A percentile compares a stretch with the other conserved stretches of the same genome.
Evolutionary conservation across 2,113 vertebrate genomes (phyloP).

Genomic region (Oncorhynchus nerka): DNA sequence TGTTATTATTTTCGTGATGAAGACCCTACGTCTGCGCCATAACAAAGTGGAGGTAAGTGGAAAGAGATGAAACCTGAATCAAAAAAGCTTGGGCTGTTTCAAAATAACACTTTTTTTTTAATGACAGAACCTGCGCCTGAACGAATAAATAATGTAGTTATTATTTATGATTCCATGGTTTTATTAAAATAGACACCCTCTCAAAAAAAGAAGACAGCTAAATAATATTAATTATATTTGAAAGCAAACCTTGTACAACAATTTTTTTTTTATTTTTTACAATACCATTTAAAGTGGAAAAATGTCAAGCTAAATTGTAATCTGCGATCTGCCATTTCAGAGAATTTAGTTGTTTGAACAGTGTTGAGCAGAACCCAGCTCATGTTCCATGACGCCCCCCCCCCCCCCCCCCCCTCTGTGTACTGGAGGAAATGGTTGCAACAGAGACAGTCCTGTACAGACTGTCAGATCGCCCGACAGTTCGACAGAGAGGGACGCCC

Average conservation of each 20-base stretch:
- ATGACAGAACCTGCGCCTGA: too few relatives aligned
- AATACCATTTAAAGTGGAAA: conserved; percentile 37
- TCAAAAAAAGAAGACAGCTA: too few relatives aligned
- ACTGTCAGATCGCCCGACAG: conserved; percentile 45
- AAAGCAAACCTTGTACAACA: conserved; percentile 8
- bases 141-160: too few relatives aligned
- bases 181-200: too few relatives aligned
- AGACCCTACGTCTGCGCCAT: too few relatives aligned
- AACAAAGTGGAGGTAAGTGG: too few relatives aligned
- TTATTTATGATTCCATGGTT: too few relatives aligned
- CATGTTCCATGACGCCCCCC: conserved; percentile 65
- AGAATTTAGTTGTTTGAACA: conserved; percentile 60
- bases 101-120: too few relatives aligned
- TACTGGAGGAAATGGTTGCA: conserved; percentile 70
- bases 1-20: too few relatives aligned
- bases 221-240: neutral
- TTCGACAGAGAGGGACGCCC: conserved; percentile 26
- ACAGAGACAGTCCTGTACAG: conserved; percentile 49
- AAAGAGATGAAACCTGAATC: too few relatives aligned
- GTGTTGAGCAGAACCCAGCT: conserved; percentile 40
- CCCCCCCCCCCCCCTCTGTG: neutral
- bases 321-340: conserved; percentile 66
- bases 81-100: too few relatives aligned
- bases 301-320: conserved; percentile 36
- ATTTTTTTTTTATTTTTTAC: conserved; percentile 14